Base-by-base conservation (phyloP, 2,888 invertebrate genomes). In the Scaptomyza flava region DNA sequence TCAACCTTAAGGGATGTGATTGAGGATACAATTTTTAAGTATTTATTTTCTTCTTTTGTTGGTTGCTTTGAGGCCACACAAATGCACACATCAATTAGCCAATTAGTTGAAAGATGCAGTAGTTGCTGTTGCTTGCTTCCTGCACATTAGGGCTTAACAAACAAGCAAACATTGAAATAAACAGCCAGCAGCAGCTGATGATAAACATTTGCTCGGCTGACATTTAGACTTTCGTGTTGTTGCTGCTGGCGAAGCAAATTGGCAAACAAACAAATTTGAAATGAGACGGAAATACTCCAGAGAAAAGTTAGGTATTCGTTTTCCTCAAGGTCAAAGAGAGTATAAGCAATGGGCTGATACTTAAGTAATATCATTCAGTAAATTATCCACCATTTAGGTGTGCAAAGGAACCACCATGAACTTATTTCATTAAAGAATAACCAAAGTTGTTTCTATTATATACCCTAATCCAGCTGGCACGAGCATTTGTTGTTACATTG, bases 111-210 rank as follows among this genome's bases (percentile, higher is more conserved):
- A 27, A 27, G 27, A 6, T 6, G 27, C 6, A 27, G 17, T 58
- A 38, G 8, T 42, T 52, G 23, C 12, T 59, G 4, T 17, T 53
- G 48, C 33, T 41, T 12, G 27, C 6, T 45, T 48, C 30, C 45
- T 36, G 20, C 14, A 36, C 45, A 60, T 45, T 30, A 17, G 20
- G 42, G 38, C 50, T 74, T 7, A 36, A 42, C 38, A 54, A 41
- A 48, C 36, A 65, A 66, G 61, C 54, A 59, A 65, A 45, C 31
- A 61, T 51, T 27, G 27, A 51, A 58, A 54, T 52, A 76, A 65
- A 76, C 58, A 76, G 61, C 58, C 77, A 58, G 54, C 61, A 76
- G 61, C 43, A 71, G 33, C 59, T 52, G 41, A 59, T 20, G 43
- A 67, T 59, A 71, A 76, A 45, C 20, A 52, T 14, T 36, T 34